phyloP scores from a whole-genome alignment of 2,797 vertebrate genomes.

The Etheostoma nigrum region DNA sequence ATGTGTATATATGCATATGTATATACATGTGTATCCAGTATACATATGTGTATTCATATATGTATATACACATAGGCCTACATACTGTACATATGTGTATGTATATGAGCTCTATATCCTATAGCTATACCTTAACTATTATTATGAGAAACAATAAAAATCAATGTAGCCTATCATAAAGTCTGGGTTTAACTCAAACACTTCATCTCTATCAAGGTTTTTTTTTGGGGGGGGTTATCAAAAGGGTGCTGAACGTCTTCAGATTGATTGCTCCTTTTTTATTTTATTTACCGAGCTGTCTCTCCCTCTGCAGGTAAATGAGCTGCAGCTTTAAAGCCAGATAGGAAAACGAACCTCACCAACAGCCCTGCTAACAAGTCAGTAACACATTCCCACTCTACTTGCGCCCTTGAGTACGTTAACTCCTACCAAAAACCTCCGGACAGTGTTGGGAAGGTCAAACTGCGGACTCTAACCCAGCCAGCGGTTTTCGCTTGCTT shows the following conservation, averaged over 20 bases:
- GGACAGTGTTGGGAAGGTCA: slow-evolving; percentile 19
- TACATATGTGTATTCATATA: too few relatives aligned
- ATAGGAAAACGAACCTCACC: slow-evolving; percentile 14
- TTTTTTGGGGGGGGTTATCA: not conserved
- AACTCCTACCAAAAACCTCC: slow-evolving; percentile 12
- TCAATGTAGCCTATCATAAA: too few relatives aligned
- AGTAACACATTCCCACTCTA: not conserved
- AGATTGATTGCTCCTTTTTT: slow-evolving; percentile 1
- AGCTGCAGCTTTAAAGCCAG: slow-evolving; percentile 14
- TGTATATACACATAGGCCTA: too few relatives aligned
- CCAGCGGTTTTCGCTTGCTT: slow-evolving; percentile 7
- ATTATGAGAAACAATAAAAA: too few relatives aligned
- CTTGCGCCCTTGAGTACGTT: slow-evolving; percentile 10
- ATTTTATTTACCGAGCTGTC: not conserved
- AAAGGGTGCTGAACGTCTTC: slow-evolving; percentile 33
- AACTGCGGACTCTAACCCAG: slow-evolving; percentile 9
- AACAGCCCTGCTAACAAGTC: not conserved
- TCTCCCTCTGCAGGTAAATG: slow-evolving; percentile 30
- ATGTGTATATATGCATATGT: too few relatives aligned
- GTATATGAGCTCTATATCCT: too few relatives aligned
- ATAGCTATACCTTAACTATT: too few relatives aligned
- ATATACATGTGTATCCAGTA: too few relatives aligned
- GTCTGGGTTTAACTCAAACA: not conserved
- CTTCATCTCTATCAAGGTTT: not conserved
- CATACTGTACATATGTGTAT: too few relatives aligned